Evolutionary conservation across 2,797 vertebrate species (phyloP), one percentile per base, ranked within the genome.

Genomic region (Hafferia zeledoni): DNA sequence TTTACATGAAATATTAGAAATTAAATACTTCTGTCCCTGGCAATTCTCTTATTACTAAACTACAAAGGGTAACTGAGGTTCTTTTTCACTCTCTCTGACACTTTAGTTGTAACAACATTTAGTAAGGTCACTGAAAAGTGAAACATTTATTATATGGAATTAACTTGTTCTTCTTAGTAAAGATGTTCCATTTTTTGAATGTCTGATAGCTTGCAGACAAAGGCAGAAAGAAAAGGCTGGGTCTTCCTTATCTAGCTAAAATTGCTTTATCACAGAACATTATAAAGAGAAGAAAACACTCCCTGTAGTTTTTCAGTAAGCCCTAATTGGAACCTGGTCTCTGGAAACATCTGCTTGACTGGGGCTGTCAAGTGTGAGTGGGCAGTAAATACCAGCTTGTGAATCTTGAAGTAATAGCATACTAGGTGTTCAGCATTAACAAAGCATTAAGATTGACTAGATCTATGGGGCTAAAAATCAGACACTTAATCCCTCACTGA

Each of bases 371-470:
- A 13, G 11, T 60, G 23, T 33, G n/a, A 9, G 8, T 12, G 8
- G 25, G 30, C 28, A 52, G 33, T 44, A 41, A 56, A 56, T 5
- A 60, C 4, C 27, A 64, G 28, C 11, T 27, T 37, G 17, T 41
- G 33, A 25, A 49, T 35, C 28, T 20, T 49, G 18, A 80, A 24
- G 52, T 0, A 0, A 9, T 19, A 33, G 16, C 10, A 7, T 68
- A 27, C 28, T 9, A 47, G 4, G 9, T 37, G 39, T 10, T 70
- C 28, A 50, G 6, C 27, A 27, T 49, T 52, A 70, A 56, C 8
- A 52, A 60, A 80, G 10, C 3, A n/a, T 41, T 25, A 19, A 52
- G 52, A 37, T 71, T 2, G 2, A n/a, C 33, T 22, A 33, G 12
- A 35, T 25, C 11, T 60, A 12, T 10, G 33, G 56, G 41, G 33